phyloP scores from a whole-genome alignment of 2,888 invertebrate genomes.

The Papilio elwesi region DNA sequence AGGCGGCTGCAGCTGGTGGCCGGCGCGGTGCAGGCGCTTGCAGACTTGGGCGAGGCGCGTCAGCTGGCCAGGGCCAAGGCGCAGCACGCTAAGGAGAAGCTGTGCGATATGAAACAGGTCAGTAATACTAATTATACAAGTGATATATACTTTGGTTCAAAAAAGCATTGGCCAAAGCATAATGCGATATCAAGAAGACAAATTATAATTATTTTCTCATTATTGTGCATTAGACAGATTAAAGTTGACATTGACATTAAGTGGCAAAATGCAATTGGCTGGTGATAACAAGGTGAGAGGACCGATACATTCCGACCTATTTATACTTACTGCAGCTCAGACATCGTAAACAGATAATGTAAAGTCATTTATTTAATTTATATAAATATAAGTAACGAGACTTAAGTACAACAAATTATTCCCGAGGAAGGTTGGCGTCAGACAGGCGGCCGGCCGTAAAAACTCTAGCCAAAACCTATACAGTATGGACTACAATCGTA shows the following conservation, averaged over 20 bases:
- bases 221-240: background rate
- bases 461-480: no score
- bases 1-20: constrained; percentile 90
- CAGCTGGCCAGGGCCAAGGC: constrained; percentile 83
- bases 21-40: constrained; percentile 89
- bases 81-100: constrained; percentile 86
- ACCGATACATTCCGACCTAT: background rate
- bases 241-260: background rate
- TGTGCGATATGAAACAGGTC: constrained; percentile 91
- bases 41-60: constrained; percentile 90
- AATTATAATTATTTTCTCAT: no score
- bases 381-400: no score
- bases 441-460: no score
- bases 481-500: no score
- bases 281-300: constrained; percentile 21
- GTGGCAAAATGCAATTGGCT: background rate
- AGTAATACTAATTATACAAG: constrained; percentile 45
- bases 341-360: background rate
- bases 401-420: no score
- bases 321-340: background rate
- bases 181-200: no score
- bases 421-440: no score
- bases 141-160: no score
- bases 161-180: no score
- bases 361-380: background rate